Percentiles rank a stretch among this genome's conserved stretches.
Conservation (phyloP, 1,140 invertebrate species). For the Ips typographus region DNA sequence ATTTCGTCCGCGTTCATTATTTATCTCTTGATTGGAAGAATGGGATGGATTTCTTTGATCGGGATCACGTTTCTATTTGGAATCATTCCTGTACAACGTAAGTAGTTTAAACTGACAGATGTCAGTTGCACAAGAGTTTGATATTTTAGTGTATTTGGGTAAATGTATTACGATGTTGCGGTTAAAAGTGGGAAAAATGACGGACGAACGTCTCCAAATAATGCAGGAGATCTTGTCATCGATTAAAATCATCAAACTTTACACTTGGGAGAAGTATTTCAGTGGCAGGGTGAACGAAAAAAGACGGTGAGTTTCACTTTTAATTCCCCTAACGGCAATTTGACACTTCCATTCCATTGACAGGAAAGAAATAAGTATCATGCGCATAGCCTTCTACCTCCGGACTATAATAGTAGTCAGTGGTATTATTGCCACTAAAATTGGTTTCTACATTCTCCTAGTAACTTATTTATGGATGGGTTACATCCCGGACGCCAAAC, state of each 20-base stretch:
- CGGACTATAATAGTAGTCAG: constrained; percentile 30
- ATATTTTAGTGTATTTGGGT: constrained; percentile 41
- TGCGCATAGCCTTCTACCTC: constrained; percentile 36
- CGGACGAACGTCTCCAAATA: constrained; percentile 77
- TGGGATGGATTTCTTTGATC: constrained; percentile 72
- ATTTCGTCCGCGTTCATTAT: constrained; percentile 74
- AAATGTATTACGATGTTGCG: constrained; percentile 37
- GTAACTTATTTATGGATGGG: constrained; percentile 70
- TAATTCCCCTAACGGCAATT: background rate
- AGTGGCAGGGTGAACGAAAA: constrained; percentile 59
- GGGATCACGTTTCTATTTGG: constrained; percentile 76
- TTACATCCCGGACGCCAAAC: constrained; percentile 69
- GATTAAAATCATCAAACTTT: constrained; percentile 85
- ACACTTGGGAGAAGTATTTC: constrained; percentile 83
- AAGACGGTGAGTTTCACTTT: constrained; percentile 36
- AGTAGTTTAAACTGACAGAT: constrained; percentile 5
- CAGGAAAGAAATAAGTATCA: constrained; percentile 41
- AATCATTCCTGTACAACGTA: constrained; percentile 61
- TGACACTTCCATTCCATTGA: constrained; percentile 16
- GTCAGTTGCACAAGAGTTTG: background rate
- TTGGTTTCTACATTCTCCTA: constrained; percentile 55
- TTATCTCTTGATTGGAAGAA: constrained; percentile 72
- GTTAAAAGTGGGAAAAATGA: constrained; percentile 50
- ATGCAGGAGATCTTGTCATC: constrained; percentile 84
- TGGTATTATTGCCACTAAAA: constrained; percentile 64